Percentiles rank a stretch among this genome's conserved stretches.
These are phyloP conservation scores for Antheraea mylitta DNA, from an alignment of 1,140 invertebrate genomes.

Conservation along the genomic window DNA sequence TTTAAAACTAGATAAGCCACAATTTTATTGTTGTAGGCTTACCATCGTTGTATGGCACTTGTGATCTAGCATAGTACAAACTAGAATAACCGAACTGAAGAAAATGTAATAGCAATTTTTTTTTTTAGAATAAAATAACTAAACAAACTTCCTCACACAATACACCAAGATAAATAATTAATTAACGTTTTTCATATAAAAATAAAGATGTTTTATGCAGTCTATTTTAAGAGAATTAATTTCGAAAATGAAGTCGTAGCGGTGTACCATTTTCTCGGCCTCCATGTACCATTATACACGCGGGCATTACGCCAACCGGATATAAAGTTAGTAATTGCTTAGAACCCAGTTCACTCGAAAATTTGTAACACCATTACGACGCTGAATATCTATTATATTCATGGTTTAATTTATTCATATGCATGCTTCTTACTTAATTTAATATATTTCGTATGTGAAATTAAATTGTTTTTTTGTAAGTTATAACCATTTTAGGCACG, in stretches of 20 bases:
- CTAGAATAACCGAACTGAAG: too few species aligned
- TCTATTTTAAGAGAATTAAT: not conserved
- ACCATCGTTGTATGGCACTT: too few species aligned
- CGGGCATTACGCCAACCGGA: slow-evolving; percentile 32
- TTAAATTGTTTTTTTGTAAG: too few species aligned
- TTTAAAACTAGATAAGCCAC: too few species aligned
- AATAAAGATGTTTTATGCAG: not conserved
- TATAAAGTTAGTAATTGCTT: slow-evolving; percentile 35
- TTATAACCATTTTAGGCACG: too few species aligned
- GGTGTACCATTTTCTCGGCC: slow-evolving; percentile 13
- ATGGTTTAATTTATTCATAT: not conserved
- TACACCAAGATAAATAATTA: not conserved
- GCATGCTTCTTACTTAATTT: not conserved
- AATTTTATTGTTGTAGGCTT: too few species aligned
- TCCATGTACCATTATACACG: slow-evolving; percentile 15
- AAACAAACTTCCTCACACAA: too few species aligned
- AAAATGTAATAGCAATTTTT: too few species aligned
- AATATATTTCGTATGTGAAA: too few species aligned
- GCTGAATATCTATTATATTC: not conserved
- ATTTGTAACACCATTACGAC: slow-evolving; percentile 12
- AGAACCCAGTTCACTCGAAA: slow-evolving; percentile 18
- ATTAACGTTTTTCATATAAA: not conserved
- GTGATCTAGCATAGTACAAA: too few species aligned
- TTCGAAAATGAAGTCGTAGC: not conserved
- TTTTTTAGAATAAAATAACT: too few species aligned